Percentiles rank a stretch among this genome's conserved stretches.
Conservation (phyloP, 1,140 invertebrate species). For the Cydia fagiglandana region DNA sequence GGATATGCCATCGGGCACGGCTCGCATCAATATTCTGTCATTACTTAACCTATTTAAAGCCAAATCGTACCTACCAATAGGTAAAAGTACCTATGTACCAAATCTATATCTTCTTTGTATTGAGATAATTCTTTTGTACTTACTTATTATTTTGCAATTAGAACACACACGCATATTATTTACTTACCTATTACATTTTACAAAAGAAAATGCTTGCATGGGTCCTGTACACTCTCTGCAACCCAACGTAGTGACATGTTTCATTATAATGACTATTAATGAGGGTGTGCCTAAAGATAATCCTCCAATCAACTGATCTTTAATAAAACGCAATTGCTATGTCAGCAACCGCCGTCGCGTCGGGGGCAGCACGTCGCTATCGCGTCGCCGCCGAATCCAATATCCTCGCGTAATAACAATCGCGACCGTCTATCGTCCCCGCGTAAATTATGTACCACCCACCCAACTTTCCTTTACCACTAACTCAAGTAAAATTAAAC, state of each 20-base stretch:
- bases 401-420: conserved; percentile 74
- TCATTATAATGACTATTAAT: not conserved
- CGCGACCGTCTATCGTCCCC: conserved; percentile 71
- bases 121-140: no score
- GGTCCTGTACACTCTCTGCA: not conserved
- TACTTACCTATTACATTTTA: no score
- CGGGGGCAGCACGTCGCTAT: conserved; percentile 36
- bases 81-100: no score
- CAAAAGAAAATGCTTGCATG: not conserved
- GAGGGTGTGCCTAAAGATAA: not conserved
- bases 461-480: conserved; percentile 39
- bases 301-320: not conserved
- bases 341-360: conserved; percentile 29
- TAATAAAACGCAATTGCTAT: conserved; percentile 33
- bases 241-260: not conserved
- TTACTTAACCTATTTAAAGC: not conserved
- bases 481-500: conserved; percentile 37
- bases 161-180: no score
- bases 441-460: conserved; percentile 71
- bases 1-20: not conserved
- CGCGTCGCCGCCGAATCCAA: conserved; percentile 62
- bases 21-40: not conserved
- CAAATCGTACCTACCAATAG: not conserved
- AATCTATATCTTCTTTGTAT: no score
- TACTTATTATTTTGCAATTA: no score